These are phyloP conservation scores for Rhadinocentrus ornatus DNA, from an alignment of 2,797 vertebrate species.

Conservation along the genomic window DNA sequence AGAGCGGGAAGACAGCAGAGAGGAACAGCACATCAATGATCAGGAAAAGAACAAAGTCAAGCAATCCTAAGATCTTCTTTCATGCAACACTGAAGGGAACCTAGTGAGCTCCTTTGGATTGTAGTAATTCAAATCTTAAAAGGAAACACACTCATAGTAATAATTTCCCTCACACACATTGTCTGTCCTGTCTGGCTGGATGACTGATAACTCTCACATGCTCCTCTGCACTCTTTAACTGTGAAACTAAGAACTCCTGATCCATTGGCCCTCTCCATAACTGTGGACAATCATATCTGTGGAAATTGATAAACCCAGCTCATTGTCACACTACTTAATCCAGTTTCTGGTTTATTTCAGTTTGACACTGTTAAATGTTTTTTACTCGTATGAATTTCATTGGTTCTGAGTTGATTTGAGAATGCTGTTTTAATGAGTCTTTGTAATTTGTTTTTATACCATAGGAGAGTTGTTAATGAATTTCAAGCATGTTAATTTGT, in stretches of 20 bases:
- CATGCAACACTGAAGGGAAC: constrained; percentile 46
- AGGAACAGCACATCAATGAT: constrained; percentile 84
- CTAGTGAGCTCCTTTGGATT: constrained; percentile 63
- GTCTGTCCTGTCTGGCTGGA: constrained; percentile 36
- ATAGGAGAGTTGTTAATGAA: constrained; percentile 37
- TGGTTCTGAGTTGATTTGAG: constrained; percentile 56
- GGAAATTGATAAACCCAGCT: constrained; percentile 59
- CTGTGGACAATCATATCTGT: constrained; percentile 69
- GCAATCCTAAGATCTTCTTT: constrained; percentile 84
- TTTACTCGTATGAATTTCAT: constrained; percentile 30
- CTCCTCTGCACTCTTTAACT: constrained; percentile 59
- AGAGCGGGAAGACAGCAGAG: constrained; percentile 83
- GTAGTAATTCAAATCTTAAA: constrained; percentile 56
- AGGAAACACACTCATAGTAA: constrained; percentile 67
- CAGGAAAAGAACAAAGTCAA: constrained; percentile 97
- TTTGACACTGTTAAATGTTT: constrained; percentile 52
- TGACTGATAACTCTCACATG: constrained; percentile 61
- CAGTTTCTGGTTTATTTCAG: constrained; percentile 54
- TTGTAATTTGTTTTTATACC: constrained; percentile 61
- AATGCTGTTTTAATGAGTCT: constrained; percentile 61
- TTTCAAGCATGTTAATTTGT: constrained; percentile 65
- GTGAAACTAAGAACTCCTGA: constrained; percentile 60
- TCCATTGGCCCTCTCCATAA: constrained; percentile 52
- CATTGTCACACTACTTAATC: constrained; percentile 41
- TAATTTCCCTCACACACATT: constrained; percentile 46